phyloP scores from a whole-genome alignment of 2,888 invertebrate species.

The Zaprionus obscuricornis region DNA sequence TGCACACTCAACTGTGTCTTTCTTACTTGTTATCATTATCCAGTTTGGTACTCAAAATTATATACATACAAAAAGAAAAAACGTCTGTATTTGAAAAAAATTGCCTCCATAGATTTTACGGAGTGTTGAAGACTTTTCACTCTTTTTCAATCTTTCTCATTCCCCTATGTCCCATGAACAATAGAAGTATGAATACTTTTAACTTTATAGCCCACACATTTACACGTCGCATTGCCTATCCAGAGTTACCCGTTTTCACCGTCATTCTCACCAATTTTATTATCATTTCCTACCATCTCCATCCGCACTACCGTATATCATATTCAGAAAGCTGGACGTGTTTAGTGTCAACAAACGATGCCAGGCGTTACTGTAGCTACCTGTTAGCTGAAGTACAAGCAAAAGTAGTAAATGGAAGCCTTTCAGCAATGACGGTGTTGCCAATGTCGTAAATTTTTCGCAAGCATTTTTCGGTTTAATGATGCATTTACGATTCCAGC shows the following conservation, averaged over 20 bases:
- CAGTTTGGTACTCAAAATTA: no score
- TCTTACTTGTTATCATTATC: no score
- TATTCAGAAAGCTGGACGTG: constrained; percentile 47
- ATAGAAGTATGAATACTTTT: constrained; percentile 68
- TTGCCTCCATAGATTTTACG: no score
- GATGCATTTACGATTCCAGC: constrained; percentile 80
- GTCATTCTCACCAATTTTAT: constrained; percentile 2
- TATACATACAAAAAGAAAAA: constrained; percentile 19
- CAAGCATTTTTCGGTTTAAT: constrained; percentile 80
- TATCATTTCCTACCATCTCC: constrained; percentile 4
- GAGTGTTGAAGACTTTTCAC: constrained; percentile 29
- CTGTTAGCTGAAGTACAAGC: constrained; percentile 41
- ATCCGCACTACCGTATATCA: background rate
- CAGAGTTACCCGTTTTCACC: constrained; percentile 19
- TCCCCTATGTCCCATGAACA: constrained; percentile 22
- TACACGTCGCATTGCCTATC: constrained; percentile 68
- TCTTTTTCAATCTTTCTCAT: constrained; percentile 13
- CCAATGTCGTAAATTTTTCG: constrained; percentile 75
- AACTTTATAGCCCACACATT: constrained; percentile 68
- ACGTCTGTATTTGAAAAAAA: no score
- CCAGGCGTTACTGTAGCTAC: constrained; percentile 63
- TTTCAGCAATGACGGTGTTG: constrained; percentile 61
- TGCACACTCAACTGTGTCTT: no score
- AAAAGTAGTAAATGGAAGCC: constrained; percentile 30
- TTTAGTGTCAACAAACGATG: constrained; percentile 67